phyloP scores from a whole-genome alignment of 2,113 vertebrate species.

The Ornithorhynchus anatinus region DNA sequence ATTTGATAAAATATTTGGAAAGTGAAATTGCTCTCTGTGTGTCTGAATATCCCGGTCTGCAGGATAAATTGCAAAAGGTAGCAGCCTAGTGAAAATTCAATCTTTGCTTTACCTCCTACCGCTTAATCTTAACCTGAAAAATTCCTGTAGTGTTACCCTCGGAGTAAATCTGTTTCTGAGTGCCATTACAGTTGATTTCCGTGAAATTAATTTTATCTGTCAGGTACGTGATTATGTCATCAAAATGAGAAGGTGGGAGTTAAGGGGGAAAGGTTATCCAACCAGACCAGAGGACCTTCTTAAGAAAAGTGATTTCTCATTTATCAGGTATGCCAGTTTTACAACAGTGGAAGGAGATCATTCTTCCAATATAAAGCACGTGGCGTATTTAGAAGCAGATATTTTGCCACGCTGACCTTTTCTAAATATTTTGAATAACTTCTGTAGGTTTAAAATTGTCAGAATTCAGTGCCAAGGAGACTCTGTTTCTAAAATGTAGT shows the following conservation, averaged over 20 bases:
- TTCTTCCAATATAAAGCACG: no score
- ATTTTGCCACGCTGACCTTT: background rate
- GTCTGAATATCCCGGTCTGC: background rate
- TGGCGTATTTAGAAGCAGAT: no score
- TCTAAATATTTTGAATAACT: constrained; percentile 1
- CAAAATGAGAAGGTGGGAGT: no score
- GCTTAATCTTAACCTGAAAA: background rate
- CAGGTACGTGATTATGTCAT: background rate
- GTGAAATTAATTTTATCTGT: background rate
- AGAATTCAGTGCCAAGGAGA: no score
- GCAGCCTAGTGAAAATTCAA: background rate
- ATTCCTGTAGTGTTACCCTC: background rate
- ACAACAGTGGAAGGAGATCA: no score
- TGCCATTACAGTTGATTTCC: background rate
- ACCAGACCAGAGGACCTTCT: background rate
- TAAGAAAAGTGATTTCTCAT: no score
- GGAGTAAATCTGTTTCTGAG: background rate
- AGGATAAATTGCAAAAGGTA: background rate
- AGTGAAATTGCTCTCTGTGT: background rate
- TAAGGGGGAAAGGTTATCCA: background rate
- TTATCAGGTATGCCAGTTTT: no score
- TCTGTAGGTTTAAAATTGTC: background rate
- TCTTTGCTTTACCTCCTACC: background rate
- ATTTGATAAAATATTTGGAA: background rate
- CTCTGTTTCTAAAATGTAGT: no score